Evolutionary conservation across 1,140 invertebrate genomes (phyloP), one percentile per base, ranked within the genome.

Genomic region (Brachionus plicatilis): DNA sequence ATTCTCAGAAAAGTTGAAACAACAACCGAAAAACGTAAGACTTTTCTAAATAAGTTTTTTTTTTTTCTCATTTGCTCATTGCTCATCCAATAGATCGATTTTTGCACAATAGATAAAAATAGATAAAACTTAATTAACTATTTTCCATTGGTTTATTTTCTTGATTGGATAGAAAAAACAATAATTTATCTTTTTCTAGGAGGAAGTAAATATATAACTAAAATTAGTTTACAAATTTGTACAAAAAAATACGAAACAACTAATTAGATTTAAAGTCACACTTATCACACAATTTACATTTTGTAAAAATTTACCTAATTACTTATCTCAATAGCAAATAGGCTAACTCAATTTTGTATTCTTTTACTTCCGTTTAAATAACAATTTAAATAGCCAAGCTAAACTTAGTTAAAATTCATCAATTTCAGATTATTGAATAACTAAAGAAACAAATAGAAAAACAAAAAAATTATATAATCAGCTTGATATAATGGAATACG

Each of bases 1-100:
- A 60, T 60, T 60, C 53, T 20, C 53, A 60, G 20, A 60, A 60
- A 60, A 60, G 53, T 60, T 60, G 53, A 60, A 60, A 60, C 53
- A 60, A 60, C 53, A 60, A 60, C 53, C 53, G 53, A 60, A 60
- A 60, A 60, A 60, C 53, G 17, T 60, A 60, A 60, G 53, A 60
- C 53, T 60, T 20, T 20, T 60, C 53, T 8, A 20, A 60, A 20
- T 8, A 9, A 20, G 3, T 8, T 1, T 24, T 20, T 60, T 5
- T 50, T 60, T 60, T 60, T 60, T 60, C 53, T 60, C 17, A 60
- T 60, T 60, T 60, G 53, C 53, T 60, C 53, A 20, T 12, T 8
- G 41, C 68, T 72, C 41, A 72, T 45, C 68, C 68, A 72, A 72
- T 72, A 72, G 68, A 72, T 72, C 68, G 17, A 72, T 72, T 41